phyloP scores from a whole-genome alignment of 1,140 invertebrate species.

The Leguminivora glycinivorella region DNA sequence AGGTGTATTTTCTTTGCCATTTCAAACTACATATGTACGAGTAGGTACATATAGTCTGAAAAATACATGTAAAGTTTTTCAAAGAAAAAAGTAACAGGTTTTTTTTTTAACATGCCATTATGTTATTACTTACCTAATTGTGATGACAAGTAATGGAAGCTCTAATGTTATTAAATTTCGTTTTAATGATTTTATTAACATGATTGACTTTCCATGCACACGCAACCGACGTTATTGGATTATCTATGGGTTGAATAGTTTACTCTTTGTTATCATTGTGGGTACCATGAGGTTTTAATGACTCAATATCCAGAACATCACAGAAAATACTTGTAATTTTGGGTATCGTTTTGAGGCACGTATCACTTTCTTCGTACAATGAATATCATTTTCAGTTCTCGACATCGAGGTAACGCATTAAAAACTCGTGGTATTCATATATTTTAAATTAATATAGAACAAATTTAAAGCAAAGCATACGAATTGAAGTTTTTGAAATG shows the following conservation, averaged over 20 bases:
- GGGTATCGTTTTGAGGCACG: no score
- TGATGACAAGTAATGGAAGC: background rate
- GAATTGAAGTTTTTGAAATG: background rate
- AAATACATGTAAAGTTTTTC: no score
- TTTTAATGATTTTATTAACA: background rate
- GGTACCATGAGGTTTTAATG: no score
- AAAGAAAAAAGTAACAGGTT: background rate
- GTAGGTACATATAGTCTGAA: no score
- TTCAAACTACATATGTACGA: no score
- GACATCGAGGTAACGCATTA: no score
- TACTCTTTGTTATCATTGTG: background rate
- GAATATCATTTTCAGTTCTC: no score
- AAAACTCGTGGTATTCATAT: background rate
- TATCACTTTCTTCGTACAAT: no score
- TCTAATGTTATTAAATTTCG: background rate
- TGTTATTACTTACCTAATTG: background rate
- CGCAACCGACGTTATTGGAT: conserved; percentile 9
- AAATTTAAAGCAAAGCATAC: no score
- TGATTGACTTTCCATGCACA: background rate
- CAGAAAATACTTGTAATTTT: no score
- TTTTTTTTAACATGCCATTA: background rate
- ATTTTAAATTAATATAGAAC: background rate
- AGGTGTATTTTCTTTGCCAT: no score
- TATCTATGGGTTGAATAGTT: background rate
- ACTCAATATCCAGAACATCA: no score